Evolutionary conservation across 1,140 invertebrate genomes (phyloP), one percentile per base, ranked within the genome.

Genomic region (Drosophila asahinai): DNA sequence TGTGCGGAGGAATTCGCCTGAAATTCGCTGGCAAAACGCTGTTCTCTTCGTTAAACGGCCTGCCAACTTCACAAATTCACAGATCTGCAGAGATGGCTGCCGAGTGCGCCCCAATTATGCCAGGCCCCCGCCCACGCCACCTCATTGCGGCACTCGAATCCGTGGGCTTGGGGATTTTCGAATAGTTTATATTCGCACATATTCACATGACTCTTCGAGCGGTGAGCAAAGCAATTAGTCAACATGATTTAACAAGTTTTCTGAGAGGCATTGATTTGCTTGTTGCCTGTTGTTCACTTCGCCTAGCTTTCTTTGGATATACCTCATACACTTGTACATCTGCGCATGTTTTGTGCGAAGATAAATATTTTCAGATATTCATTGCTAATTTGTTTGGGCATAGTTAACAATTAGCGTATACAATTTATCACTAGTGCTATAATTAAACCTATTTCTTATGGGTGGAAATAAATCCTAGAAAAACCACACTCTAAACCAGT

Each of bases 201-300:
- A 83, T 74, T 77, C 81, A 63, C 62, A 63, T 73, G 57, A 70
- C 61, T 77, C 59, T 87, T 80, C 62, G 65, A 62, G 42, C 59
- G 58, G 48, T 52, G 63, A 45, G 62, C 54, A 65, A 66, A 76
- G 60, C 70, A 89, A 87, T 89, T 87, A 89, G 67, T 89, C 80
- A 87, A 83, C 83, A 81, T 74, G 80, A 89, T 83, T 87, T 68
- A 82, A 87, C 71, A 86, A 80, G 59, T 80, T 80, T 87, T 68
- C 67, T 27, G 62, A 77, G 83, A 45, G 76, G 42, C 75, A 51
- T 71, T 63, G 61, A 79, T 70, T 64, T 61, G 19, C 57, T 12
- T 33, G 57, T 45, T 66, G 40, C 42, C 36, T 62, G 22, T 25
- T 25, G 22, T 25, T 40, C 54, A 25, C 54, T 57, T 57, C 47